A percentile compares a stretch with the other conserved stretches of the same genome.
These are phyloP conservation scores for Virgularia gustaviana DNA, from an alignment of 92 coral and sea anemone species.

Conservation along the genomic window DNA sequence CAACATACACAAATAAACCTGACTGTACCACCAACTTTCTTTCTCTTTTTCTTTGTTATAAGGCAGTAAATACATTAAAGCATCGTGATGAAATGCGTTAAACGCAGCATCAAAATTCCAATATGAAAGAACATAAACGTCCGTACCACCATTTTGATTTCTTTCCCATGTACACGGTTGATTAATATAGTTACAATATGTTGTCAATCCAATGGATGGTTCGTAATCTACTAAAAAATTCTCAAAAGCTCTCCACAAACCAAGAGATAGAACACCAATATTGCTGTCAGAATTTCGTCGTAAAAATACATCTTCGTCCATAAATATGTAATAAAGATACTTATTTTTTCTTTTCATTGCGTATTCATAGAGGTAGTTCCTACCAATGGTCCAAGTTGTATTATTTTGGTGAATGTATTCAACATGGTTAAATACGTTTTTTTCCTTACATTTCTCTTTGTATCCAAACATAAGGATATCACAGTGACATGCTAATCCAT, in stretches of 20 bases:
- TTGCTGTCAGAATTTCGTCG: conserved; percentile 4
- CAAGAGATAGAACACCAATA: not conserved
- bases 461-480: conserved; percentile 74
- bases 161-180: conserved; percentile 66
- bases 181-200: conserved; percentile 70
- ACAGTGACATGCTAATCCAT: conserved; percentile 37
- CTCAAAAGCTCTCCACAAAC: conserved; percentile 56
- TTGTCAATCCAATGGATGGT: conserved; percentile 75
- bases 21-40: conserved; percentile 92
- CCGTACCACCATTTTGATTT: too few species aligned
- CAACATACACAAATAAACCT: conserved; percentile 69
- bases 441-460: conserved; percentile 54
- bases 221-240: conserved; percentile 59
- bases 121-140: not conserved
- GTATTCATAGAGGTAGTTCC: conserved; percentile 62
- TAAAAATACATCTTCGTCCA: conserved; percentile 72
- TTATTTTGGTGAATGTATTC: conserved; percentile 48
- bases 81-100: conserved; percentile 74
- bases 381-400: conserved; percentile 75
- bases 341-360: conserved; percentile 49
- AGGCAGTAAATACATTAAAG: conserved; percentile 60
- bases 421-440: conserved; percentile 39
- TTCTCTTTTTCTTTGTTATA: conserved; percentile 68
- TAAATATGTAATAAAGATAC: conserved; percentile 68
- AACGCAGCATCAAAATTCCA: conserved; percentile 75